Evolutionary conservation across 2,113 vertebrate species (phyloP).

Genomic region (Motacilla tschutschensis): DNA sequence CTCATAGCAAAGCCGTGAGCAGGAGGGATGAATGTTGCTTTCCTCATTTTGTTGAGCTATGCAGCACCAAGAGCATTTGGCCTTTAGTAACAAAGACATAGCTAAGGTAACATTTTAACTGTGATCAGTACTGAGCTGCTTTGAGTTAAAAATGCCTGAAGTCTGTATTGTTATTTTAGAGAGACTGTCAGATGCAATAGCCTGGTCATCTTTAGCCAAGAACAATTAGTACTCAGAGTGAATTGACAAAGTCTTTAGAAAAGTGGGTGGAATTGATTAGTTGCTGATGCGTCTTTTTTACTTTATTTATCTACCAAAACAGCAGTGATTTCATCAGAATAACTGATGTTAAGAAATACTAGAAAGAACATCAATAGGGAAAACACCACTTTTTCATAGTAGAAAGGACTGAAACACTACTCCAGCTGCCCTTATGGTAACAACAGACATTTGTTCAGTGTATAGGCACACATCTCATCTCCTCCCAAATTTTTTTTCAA

Average conservation of each 20-base stretch:
- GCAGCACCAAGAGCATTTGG: neutral
- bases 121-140: neutral
- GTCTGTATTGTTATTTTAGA: neutral
- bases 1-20: neutral
- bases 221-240: neutral
- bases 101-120: neutral
- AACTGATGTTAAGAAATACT: neutral
- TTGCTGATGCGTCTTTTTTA: neutral
- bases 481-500: neutral
- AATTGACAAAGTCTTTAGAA: slow-evolving; percentile 8
- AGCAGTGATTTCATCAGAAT: neutral
- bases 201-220: neutral
- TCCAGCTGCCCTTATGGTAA: neutral
- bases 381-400: neutral
- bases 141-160: neutral
- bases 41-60: neutral
- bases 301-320: neutral
- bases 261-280: slow-evolving; percentile 23
- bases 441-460: neutral
- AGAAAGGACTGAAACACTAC: neutral
- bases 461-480: neutral
- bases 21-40: neutral
- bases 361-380: neutral
- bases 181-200: neutral
- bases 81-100: neutral